Evolutionary conservation across 2,113 vertebrate genomes (phyloP), one percentile per base, ranked within the genome.

Genomic region (Lonchura striata): DNA sequence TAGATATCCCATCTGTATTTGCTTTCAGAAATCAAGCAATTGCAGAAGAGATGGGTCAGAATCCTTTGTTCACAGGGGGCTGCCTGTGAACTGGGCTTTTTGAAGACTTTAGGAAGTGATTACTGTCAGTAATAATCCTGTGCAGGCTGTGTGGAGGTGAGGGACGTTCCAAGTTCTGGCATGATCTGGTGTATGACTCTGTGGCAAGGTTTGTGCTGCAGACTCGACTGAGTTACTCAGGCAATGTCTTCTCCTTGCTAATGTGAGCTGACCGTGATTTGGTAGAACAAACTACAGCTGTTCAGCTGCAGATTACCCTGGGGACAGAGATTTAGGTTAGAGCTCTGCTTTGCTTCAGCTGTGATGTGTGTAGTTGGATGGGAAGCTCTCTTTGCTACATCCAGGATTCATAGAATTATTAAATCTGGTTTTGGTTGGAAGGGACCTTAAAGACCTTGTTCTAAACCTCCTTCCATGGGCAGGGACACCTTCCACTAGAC

Each of bases 101-200:
- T 74, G 20, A 39, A n/a, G 60, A 44, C 16, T 77, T 60, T 68
- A 35, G 42, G 46, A 41, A 35, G 41, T 41, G 20, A 47, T 64
- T 39, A 3, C 11, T 2, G 0, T 65, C 42, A 57, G 0, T 39
- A 71, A 42, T 12, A 66, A 14, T 49, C 47, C n/a, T 27, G 0
- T n/a, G 35, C 35, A 57, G 64, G 39, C 49, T 66, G 25, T 1
- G 0, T 14, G 21, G 70, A 78, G 44, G 16, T 37, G 69, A 69
- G 57, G 41, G 11, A 11, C 3, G 1, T 35, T 65, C 61, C 60
- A 61, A 9, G 11, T 76, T 71, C 33, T 47, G 47, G 52, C 42
- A 27, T 20, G 28, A 35, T 84, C 31, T 9, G 2, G 11, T 25
- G 27, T 63, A 76, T 23, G 28, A 57, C 11, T 75, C 59, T 41